phyloP scores from a whole-genome alignment of 2,113 vertebrate species.

The Chrysemys picta region DNA sequence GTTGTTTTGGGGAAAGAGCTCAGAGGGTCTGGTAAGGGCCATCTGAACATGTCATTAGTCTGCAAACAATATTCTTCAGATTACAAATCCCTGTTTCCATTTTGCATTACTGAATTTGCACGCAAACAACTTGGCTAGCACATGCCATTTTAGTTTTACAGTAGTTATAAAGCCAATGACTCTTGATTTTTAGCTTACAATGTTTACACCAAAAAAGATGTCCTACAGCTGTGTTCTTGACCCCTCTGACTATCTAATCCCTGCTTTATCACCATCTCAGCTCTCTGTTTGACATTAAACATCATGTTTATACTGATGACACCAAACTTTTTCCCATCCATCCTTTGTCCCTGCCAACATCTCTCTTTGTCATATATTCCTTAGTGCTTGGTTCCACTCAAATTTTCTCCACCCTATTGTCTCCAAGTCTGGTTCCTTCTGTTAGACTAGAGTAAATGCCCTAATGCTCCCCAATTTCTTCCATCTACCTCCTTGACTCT shows the following conservation, averaged over 20 bases:
- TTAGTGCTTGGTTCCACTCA: background rate
- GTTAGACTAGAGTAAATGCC: background rate
- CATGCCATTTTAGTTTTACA: background rate
- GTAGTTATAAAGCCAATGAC: fast-evolving
- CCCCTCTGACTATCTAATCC: background rate
- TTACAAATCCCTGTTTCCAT: fast-evolving
- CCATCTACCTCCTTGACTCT: background rate
- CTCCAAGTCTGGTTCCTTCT: background rate
- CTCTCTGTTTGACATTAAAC: background rate
- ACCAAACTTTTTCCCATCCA: background rate
- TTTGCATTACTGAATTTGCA: fast-evolving
- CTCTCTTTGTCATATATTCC: background rate
- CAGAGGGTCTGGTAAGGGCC: background rate
- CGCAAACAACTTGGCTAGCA: fast-evolving
- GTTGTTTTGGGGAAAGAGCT: background rate
- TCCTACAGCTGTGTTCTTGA: too few relatives aligned
- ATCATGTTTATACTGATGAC: background rate
- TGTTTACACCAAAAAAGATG: background rate
- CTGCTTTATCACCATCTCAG: background rate
- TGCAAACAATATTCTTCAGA: background rate
- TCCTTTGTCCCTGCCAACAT: fast-evolving
- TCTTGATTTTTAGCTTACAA: background rate
- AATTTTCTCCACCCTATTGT: background rate
- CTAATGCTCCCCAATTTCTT: background rate
- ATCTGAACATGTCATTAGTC: background rate